Evolutionary conservation across 2,888 invertebrate genomes (phyloP).

Genomic region (Julus scanicus): DNA sequence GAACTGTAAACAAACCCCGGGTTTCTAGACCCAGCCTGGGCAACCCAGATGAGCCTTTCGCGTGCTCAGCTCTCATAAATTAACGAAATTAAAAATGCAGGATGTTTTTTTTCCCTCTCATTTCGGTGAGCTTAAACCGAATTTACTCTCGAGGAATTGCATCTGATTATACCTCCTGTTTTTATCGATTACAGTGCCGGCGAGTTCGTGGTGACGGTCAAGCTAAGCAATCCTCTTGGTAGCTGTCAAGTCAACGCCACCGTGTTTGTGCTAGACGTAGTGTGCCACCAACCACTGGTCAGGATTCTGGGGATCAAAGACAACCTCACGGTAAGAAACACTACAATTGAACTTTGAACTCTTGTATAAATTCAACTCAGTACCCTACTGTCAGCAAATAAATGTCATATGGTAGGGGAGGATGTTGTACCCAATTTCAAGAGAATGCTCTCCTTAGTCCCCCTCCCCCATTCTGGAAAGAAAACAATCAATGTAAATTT

Average conservation of each 20-base stretch:
- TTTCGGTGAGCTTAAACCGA: not conserved
- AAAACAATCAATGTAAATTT: too few species aligned
- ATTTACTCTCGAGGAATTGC: not conserved
- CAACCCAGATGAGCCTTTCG: not conserved
- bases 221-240: conserved; percentile 63
- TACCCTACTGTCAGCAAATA: too few species aligned
- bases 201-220: conserved; percentile 62
- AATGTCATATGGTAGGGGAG: too few species aligned
- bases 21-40: not conserved
- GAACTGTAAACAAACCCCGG: not conserved
- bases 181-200: conserved; percentile 62
- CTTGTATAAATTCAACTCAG: not conserved
- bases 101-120: not conserved
- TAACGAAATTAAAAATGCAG: conserved; percentile 7
- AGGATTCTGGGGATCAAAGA: conserved; percentile 30
- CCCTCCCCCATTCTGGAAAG: too few species aligned
- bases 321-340: conserved; percentile 34
- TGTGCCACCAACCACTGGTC: conserved; percentile 60
- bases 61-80: conserved; percentile 37
- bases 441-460: too few species aligned
- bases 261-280: conserved; percentile 62
- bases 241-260: conserved; percentile 60
- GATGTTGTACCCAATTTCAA: too few species aligned
- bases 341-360: not conserved
- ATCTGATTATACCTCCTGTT: conserved; percentile 28